Evolutionary conservation across 2,113 vertebrate genomes (phyloP), one percentile per base, ranked within the genome.

Genomic region (Pomatorhinus ruficollis): DNA sequence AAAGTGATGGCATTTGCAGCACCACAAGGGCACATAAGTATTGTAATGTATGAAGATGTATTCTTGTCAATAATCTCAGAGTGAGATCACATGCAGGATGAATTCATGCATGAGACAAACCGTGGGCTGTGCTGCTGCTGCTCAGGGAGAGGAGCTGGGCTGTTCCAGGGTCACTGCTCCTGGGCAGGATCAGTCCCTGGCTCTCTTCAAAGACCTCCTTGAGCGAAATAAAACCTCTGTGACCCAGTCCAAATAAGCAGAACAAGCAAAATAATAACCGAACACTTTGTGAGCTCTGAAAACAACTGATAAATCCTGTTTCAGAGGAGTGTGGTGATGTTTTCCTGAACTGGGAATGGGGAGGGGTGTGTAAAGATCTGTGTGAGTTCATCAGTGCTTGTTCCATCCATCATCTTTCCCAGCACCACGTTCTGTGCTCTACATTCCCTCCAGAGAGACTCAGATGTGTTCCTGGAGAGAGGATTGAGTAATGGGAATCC

Each of bases 11-110:
- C 37, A 6, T 82, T 75, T 68, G 49, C 89, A n/a, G 59, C 37
- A 52, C n/a, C 35, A 7, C 90, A 70, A 94, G 97, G 97, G 54
- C 95, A 90, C 87, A 72, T 64, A 69, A 92, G 44, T 87, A 82
- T 87, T 93, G 66, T 95, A 93, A 91, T 90, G 74, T 92, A 95
- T 96, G 94, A 97, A 97, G 94, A 91, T 92, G 52, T 93, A 96
- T 97, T 97, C 94, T 52, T 94, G 77, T 95, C 96, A 82, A 50
- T 96, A 87, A 72, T 89, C 70, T 83, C 9, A 1, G 57, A 54
- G 56, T 42, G 54, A 68, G 88, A 54, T 90, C 42, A 44, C 16
- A 42, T 69, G 64, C n/a, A 10, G 75, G 54, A 83, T 94, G 94
- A 92, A 94, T 90, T 64, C 87, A 92, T 93, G 92, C 68, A 66